phyloP scores from a whole-genome alignment of 2,888 invertebrate species.

The Chydorus sphaericus region DNA sequence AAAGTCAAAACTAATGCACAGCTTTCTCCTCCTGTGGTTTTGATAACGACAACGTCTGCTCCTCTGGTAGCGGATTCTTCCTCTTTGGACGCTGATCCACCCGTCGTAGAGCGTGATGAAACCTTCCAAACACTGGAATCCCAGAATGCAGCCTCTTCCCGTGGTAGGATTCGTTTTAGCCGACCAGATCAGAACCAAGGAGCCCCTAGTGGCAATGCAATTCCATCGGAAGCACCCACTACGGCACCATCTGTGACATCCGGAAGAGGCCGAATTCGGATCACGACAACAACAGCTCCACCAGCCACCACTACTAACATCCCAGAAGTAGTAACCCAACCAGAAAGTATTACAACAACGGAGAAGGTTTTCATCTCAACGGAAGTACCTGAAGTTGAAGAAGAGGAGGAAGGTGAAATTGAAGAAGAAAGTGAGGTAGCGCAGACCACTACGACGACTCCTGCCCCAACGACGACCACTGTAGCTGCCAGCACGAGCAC shows the following conservation, averaged over 20 bases:
- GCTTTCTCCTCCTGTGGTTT: background rate
- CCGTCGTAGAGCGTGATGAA: slow-evolving; percentile 8
- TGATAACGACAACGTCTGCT: background rate
- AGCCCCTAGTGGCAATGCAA: background rate
- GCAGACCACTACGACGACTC: background rate
- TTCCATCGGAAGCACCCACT: background rate
- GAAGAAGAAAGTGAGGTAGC: background rate
- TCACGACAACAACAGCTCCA: background rate
- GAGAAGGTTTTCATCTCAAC: too few relatives aligned
- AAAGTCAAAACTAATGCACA: slow-evolving; percentile 2
- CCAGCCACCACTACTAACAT: background rate
- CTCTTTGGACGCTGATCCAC: background rate
- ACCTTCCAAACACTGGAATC: slow-evolving; percentile 5
- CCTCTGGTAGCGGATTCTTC: background rate
- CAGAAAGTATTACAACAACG: too few relatives aligned
- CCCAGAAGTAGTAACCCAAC: too few relatives aligned
- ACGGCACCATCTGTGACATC: background rate
- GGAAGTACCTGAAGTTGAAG: too few relatives aligned
- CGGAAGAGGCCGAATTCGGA: slow-evolving; percentile 5
- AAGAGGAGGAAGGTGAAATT: background rate
- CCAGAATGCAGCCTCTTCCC: slow-evolving; percentile 2
- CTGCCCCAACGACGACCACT: background rate
- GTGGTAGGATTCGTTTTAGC: slow-evolving; percentile 5
- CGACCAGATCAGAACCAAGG: too few relatives aligned
- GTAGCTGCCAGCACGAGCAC: background rate